phyloP scores from a whole-genome alignment of 2,113 vertebrate genomes.

The Dendropsophus ebraccatus region DNA sequence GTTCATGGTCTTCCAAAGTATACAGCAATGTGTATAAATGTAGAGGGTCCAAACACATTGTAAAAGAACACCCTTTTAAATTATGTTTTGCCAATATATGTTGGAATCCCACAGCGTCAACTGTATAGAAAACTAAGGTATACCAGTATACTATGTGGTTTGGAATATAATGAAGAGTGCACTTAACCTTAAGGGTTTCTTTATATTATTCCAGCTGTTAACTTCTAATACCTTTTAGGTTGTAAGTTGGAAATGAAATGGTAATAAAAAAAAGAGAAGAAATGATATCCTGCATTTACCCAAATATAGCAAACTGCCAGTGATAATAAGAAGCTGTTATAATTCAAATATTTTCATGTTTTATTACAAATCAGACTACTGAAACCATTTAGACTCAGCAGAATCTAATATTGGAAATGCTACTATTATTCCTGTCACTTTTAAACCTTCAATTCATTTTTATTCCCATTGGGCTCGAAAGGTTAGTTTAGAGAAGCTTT shows the following conservation, averaged over 20 bases:
- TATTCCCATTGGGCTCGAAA: background rate
- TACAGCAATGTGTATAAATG: too few species aligned
- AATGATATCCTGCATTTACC: background rate
- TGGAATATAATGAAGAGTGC: too few species aligned
- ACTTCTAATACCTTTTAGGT: background rate
- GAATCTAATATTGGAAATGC: slow-evolving; percentile 21
- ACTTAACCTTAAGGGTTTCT: too few species aligned
- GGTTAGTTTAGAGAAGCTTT: background rate
- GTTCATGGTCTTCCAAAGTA: too few species aligned
- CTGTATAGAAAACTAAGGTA: too few species aligned
- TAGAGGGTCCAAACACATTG: too few species aligned
- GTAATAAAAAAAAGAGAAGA: background rate
- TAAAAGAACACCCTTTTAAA: background rate
- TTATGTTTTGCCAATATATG: background rate
- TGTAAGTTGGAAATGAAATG: too few species aligned
- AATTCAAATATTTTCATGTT: background rate
- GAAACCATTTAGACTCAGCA: background rate
- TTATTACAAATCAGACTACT: background rate
- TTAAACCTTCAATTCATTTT: slow-evolving; percentile 5
- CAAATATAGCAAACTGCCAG: background rate
- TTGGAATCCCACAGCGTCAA: background rate
- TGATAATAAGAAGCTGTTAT: background rate
- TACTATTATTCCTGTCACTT: slow-evolving; percentile 1
- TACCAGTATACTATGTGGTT: too few species aligned
- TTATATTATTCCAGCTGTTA: too few species aligned